Percentiles rank a stretch among this genome's conserved stretches.
These are phyloP conservation scores for Anhinga anhinga DNA, from an alignment of 2,113 vertebrate species.

Conservation along the genomic window DNA sequence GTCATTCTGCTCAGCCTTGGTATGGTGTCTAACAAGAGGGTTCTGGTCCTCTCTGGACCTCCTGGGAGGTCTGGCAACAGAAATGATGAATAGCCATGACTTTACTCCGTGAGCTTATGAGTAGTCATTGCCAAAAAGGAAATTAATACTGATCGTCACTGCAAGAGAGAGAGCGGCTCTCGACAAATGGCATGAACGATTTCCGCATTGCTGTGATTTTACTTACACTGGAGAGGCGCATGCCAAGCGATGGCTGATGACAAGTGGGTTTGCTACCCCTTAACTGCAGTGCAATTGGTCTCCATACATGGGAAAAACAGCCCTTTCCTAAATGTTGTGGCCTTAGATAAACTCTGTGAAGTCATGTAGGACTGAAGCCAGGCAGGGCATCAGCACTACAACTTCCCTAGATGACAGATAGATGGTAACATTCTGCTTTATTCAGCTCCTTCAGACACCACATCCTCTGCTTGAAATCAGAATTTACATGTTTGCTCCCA, in stretches of 20 bases:
- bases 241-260: neutral
- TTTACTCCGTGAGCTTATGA: neutral
- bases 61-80: neutral
- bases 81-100: neutral
- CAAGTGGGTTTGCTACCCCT: neutral
- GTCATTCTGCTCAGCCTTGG: neutral
- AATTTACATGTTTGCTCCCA: neutral
- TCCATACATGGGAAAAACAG: neutral
- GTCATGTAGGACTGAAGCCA: neutral
- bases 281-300: neutral
- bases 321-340: neutral
- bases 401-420: neutral
- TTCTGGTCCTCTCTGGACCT: neutral
- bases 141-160: neutral
- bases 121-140: conserved; percentile 6
- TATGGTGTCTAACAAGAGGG: neutral
- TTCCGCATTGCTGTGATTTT: neutral
- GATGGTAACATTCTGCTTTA: neutral
- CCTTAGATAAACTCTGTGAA: neutral
- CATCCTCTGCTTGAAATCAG: neutral
- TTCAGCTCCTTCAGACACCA: neutral
- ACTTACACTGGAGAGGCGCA: neutral
- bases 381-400: neutral
- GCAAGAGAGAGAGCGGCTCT: neutral
- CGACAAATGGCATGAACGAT: neutral